Evolutionary conservation across 2,113 vertebrate species (phyloP).

Genomic region (Probosciger aterrimus): DNA sequence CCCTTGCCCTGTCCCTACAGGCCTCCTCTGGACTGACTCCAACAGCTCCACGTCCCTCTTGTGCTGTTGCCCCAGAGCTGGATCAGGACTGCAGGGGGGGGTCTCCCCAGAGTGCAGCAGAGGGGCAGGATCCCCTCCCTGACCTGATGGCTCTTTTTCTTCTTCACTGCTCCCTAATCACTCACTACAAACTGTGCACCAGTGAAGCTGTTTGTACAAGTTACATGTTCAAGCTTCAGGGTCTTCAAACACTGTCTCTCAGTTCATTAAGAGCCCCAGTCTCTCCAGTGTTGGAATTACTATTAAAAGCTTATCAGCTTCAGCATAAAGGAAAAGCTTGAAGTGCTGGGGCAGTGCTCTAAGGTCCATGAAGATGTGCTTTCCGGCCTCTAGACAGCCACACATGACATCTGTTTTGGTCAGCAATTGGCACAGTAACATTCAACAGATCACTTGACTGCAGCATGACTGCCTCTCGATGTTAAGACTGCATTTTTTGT

Average conservation of each 20-base stretch:
- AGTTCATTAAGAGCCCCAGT: neutral
- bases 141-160: neutral
- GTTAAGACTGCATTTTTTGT: neutral
- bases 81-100: neutral
- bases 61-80: neutral
- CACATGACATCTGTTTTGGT: neutral
- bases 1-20: no score
- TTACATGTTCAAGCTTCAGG: neutral
- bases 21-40: neutral
- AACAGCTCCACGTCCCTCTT: neutral
- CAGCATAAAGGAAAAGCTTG: neutral
- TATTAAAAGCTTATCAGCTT: neutral
- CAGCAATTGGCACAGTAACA: neutral
- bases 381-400: neutral
- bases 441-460: slow-evolving; percentile 43
- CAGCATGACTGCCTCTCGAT: neutral
- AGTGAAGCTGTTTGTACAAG: neutral
- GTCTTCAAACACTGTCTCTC: neutral
- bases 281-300: neutral
- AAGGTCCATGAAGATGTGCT: neutral
- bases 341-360: neutral
- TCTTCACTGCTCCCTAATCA: neutral
- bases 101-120: neutral
- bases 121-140: neutral
- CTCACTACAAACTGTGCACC: neutral